Conservation (phyloP, 2,888 invertebrate species). For the Thymelicus acteon region DNA sequence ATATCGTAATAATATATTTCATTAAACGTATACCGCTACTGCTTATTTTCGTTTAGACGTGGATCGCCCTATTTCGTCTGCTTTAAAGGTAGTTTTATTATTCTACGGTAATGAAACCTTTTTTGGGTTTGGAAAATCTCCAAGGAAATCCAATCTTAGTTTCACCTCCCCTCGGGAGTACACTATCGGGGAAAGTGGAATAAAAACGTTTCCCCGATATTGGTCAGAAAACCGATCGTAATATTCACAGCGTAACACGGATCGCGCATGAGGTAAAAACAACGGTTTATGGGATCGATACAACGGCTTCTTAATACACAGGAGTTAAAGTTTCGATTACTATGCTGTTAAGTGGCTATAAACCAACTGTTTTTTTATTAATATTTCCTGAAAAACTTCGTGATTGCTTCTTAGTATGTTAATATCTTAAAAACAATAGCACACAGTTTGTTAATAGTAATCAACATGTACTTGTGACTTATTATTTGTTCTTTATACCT, state of each 20-base stretch:
- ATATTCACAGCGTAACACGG: slow-evolving; percentile 12
- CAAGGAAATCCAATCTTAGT: slow-evolving; percentile 37
- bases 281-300: slow-evolving; percentile 7
- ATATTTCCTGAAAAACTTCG: no score
- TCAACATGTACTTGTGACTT: no score
- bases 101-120: slow-evolving; percentile 32
- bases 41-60: background rate
- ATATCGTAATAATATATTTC: background rate
- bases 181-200: slow-evolving; percentile 25
- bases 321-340: background rate
- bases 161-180: slow-evolving; percentile 28
- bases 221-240: slow-evolving; percentile 31
- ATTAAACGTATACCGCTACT: background rate
- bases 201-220: slow-evolving; percentile 29
- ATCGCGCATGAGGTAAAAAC: slow-evolving; percentile 4
- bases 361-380: no score
- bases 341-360: background rate
- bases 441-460: no score
- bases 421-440: no score
- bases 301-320: slow-evolving; percentile 18
- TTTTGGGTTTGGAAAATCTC: slow-evolving; percentile 32
- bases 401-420: no score
- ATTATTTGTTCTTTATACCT: no score
- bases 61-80: slow-evolving; percentile 12
- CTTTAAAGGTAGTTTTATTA: slow-evolving; percentile 34